These are phyloP conservation scores for Lasioglossum pauxillum DNA, from an alignment of 2,888 invertebrate genomes.

Conservation along the genomic window DNA sequence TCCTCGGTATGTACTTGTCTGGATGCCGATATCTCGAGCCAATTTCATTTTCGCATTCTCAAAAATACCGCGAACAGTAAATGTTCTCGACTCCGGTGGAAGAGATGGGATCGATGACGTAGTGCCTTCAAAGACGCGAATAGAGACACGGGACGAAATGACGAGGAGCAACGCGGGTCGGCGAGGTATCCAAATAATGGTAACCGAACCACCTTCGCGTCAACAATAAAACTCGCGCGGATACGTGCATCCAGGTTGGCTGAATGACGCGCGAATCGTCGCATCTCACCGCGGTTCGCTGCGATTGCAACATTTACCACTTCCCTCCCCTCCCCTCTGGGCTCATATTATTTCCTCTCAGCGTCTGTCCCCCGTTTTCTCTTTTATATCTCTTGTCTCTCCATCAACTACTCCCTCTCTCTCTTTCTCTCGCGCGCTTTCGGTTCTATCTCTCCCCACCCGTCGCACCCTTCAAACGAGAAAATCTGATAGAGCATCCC, in stretches of 20 bases:
- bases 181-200: constrained; percentile 13
- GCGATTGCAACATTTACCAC: constrained; percentile 58
- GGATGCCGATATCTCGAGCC: background rate
- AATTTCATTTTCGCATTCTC: background rate
- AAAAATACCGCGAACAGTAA: background rate
- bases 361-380: constrained; percentile 14
- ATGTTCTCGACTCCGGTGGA: background rate
- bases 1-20: background rate
- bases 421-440: background rate
- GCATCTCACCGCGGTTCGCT: constrained; percentile 10
- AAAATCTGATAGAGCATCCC: constrained; percentile 65
- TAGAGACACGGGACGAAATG: background rate
- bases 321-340: background rate
- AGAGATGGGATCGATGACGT: background rate
- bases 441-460: background rate
- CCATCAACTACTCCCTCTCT: background rate
- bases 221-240: constrained; percentile 36
- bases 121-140: background rate
- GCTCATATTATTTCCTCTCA: constrained; percentile 36
- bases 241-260: constrained; percentile 13
- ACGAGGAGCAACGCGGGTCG: background rate
- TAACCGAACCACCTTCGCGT: constrained; percentile 8
- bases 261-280: constrained; percentile 27
- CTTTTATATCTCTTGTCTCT: constrained; percentile 23
- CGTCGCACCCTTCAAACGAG: constrained; percentile 10